Conservation (phyloP, 2,113 vertebrate species). For the Caranx ignobilis region DNA sequence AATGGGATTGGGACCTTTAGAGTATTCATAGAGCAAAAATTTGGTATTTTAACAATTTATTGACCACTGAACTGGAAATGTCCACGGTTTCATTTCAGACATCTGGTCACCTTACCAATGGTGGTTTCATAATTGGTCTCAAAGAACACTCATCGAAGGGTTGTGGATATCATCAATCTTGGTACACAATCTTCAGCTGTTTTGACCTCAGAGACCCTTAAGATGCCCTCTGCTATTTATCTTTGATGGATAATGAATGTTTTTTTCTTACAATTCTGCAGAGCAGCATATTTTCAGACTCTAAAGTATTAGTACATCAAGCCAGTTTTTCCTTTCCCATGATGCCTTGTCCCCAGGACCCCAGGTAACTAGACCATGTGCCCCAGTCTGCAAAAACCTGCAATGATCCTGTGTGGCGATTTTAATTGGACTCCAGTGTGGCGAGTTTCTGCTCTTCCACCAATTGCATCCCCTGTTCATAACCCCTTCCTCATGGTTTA, state of each 20-base stretch:
- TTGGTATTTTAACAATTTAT: too few relatives aligned
- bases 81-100: too few relatives aligned
- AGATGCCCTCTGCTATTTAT: conserved; percentile 38
- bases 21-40: too few relatives aligned
- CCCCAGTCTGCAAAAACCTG: conserved; percentile 47
- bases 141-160: conserved; percentile 26
- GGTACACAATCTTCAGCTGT: conserved; percentile 25
- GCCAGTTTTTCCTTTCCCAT: conserved; percentile 44
- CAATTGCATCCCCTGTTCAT: conserved; percentile 22
- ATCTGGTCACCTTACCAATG: too few relatives aligned
- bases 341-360: conserved; percentile 52
- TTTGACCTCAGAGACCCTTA: conserved; percentile 36
- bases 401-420: conserved; percentile 58
- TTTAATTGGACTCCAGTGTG: conserved; percentile 76
- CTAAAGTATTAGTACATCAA: conserved; percentile 38
- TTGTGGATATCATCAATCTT: conserved; percentile 59
- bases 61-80: too few relatives aligned
- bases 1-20: conserved; percentile 31
- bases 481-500: not conserved
- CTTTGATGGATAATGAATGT: conserved; percentile 55
- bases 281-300: conserved; percentile 50
- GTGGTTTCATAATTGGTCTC: not conserved
- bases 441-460: conserved; percentile 39
- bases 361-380: conserved; percentile 30
- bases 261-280: conserved; percentile 43